Evolutionary conservation across 2,888 invertebrate species (phyloP).

Genomic region (Lagria hirta): DNA sequence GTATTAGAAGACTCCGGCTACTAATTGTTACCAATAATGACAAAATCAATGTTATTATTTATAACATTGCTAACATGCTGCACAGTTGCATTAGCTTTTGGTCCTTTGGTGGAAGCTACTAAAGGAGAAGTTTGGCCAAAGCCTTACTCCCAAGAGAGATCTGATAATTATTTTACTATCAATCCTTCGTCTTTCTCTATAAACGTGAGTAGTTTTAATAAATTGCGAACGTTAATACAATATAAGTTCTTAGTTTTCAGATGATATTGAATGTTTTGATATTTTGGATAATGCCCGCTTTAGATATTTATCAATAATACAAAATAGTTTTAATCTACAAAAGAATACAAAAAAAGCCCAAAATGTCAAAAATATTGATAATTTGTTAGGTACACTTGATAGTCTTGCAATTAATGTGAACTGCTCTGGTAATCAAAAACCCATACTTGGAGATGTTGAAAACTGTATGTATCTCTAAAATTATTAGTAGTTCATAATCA

Average conservation of each 20-base stretch:
- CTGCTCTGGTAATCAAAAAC: no score
- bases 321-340: conserved; percentile 1
- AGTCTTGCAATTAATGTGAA: no score
- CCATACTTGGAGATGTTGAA: conserved; percentile 17
- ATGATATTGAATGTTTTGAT: conserved; percentile 12
- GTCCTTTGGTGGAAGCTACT: conserved; percentile 51
- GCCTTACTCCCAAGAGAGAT: conserved; percentile 51
- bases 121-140: conserved; percentile 66
- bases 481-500: no score
- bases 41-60: no score
- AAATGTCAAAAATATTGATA: no score
- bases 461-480: conserved; percentile 7
- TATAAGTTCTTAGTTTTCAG: conserved; percentile 3
- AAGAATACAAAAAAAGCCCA: no score
- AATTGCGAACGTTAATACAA: no score
- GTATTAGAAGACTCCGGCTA: no score
- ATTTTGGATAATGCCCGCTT: conserved; percentile 35
- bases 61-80: no score
- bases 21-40: no score
- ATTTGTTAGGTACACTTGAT: no score
- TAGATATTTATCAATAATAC: conserved; percentile 32
- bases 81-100: conserved; percentile 1
- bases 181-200: conserved; percentile 1
- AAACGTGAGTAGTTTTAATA: conserved; percentile 5
- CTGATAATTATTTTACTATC: conserved; percentile 3